A percentile compares a stretch with the other conserved stretches of the same genome.
phyloP scores from a whole-genome alignment of 2,888 invertebrate species.

The Pristionchus japonicus region DNA sequence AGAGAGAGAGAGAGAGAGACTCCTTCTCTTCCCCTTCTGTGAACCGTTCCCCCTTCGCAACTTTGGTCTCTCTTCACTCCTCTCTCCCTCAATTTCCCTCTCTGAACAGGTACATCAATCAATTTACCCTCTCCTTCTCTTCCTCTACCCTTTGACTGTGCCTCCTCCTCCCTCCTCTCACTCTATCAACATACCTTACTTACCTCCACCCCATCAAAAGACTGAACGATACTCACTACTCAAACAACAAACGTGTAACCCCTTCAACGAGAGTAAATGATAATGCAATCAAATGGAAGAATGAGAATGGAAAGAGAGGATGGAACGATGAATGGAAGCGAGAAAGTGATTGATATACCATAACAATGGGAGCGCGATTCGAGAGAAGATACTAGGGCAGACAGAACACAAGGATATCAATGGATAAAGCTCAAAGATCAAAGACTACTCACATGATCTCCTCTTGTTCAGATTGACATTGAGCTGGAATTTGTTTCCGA shows the following conservation, averaged over 20 bases:
- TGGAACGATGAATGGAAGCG: not conserved
- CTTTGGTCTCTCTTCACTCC: not conserved
- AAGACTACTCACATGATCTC: constrained; percentile 55
- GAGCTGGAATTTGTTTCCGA: constrained; percentile 72
- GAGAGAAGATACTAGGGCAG: not conserved
- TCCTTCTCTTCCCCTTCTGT: not conserved
- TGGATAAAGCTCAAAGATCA: not conserved
- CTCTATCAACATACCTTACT: constrained; percentile 29
- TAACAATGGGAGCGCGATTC: not conserved
- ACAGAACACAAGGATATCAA: not conserved
- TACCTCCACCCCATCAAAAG: not conserved
- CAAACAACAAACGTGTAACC: not conserved
- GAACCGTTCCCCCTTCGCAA: not conserved
- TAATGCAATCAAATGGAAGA: not conserved
- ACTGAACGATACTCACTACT: constrained; percentile 5
- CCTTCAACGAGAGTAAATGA: not conserved
- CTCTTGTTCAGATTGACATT: constrained; percentile 62
- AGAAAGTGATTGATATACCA: constrained; percentile 35
- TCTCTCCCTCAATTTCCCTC: not conserved
- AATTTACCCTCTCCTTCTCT: not conserved
- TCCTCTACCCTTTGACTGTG: not conserved
- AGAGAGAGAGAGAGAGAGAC: not conserved
- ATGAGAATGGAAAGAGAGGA: not conserved
- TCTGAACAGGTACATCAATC: constrained; percentile 40
- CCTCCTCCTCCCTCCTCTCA: not conserved